Evolutionary conservation across 2,797 vertebrate genomes (phyloP), one percentile per base, ranked within the genome.

Genomic region (Phalanger gymnotis): DNA sequence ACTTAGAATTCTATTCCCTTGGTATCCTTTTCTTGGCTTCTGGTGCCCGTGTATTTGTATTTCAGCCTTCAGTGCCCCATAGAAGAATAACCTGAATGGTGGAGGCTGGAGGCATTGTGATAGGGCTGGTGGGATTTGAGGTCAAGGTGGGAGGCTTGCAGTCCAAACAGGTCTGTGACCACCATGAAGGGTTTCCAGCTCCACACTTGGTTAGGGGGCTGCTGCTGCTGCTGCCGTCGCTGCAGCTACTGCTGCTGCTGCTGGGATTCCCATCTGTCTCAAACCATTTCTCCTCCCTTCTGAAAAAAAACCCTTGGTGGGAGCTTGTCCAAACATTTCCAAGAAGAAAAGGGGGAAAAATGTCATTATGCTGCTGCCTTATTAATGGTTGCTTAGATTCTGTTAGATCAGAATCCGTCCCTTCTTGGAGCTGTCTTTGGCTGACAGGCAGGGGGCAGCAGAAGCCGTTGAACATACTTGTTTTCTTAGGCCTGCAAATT

Each of bases 381-480:
- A 27, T 10, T 0, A 95, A 95, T 95, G 28, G 34, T 30, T 30
- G 5, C 52, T 25, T 52, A 90, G 30, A 54, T 90, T 90, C 53
- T 31, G 3, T 54, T 6, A 54, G 13, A 90, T 53, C 7, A 87
- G 22, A 87, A 87, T 9, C 40, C 47, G 40, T 7, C 19, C 2
- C 2, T 47, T 81, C 40, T 81, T 34, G 52, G 16, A 53, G 52
- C 53, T 53, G 28, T 16, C 40, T 40, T 57, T 47, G 22, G 10
- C n/a, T 89, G 54, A 81, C 93, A 53, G 97, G 92, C 96, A 98
- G 98, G 40, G 97, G 97, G 98, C 97, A 95, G 97, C 98, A 98
- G 96, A 98, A 95, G 10, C 97, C 97, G 58, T 22, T 87, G 91
- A 97, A 98, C 96, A 1, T 51, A 31, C 11, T n/a, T n/a, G 13